A percentile compares a stretch with the other conserved stretches of the same genome.
Conservation (phyloP, 2,113 vertebrate species). For the Felis catus region DNA sequence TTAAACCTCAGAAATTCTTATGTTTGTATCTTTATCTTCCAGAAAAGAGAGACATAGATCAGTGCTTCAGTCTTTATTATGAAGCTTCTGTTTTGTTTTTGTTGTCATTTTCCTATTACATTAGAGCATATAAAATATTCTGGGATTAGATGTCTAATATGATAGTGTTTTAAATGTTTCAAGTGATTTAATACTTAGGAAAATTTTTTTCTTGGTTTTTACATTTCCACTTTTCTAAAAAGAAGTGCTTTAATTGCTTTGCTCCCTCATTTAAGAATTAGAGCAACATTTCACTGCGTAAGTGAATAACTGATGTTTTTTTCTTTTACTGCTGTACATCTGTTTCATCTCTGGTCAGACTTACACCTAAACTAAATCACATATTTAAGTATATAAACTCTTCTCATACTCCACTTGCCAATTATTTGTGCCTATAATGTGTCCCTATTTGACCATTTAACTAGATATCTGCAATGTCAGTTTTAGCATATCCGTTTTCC, state of each 20-base stretch:
- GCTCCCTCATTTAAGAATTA: not conserved
- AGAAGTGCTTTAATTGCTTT: conserved; percentile 21
- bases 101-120: not conserved
- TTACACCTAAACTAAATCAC: not conserved
- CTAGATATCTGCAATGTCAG: not conserved
- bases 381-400: not conserved
- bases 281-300: conserved; percentile 19
- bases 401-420: not conserved
- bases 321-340: not conserved
- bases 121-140: not conserved
- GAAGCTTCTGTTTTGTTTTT: conserved; percentile 33
- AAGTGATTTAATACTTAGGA: conserved; percentile 2
- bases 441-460: not conserved
- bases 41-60: not conserved
- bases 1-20: conserved; percentile 27
- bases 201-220: not conserved
- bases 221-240: not conserved
- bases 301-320: not conserved
- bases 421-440: not conserved
- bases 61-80: conserved; percentile 28
- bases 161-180: not conserved
- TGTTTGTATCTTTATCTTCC: not conserved
- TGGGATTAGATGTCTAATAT: conserved; percentile 6
- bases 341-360: conserved; percentile 43
- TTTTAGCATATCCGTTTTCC: not conserved